Evolutionary conservation across 2,113 vertebrate genomes (phyloP).

Genomic region (Lichenostomus cassidix): DNA sequence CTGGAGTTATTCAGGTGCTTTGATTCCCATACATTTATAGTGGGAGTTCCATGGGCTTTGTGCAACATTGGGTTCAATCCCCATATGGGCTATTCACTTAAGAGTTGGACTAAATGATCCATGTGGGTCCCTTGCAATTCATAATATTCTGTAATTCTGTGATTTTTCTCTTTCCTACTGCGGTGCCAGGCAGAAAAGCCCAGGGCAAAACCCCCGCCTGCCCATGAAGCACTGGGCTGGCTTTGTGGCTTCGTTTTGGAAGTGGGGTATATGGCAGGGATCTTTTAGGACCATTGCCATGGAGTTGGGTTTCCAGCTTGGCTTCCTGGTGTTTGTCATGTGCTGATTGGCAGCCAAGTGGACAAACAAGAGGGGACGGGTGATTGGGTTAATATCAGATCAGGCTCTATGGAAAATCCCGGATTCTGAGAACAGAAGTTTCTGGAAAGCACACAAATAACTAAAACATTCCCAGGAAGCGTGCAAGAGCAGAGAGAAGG

Average conservation of each 20-base stretch:
- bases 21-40: rapidly evolving
- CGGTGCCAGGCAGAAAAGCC: background rate
- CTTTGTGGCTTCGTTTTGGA: background rate
- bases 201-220: background rate
- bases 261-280: background rate
- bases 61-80: background rate
- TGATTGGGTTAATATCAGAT: slow-evolving; percentile 5
- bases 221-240: background rate
- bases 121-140: background rate
- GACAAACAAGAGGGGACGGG: slow-evolving; percentile 6
- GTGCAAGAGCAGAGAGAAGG: background rate
- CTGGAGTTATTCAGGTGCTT: background rate
- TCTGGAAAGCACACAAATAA: slow-evolving; percentile 25
- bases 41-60: background rate
- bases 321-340: background rate
- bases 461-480: slow-evolving; percentile 44
- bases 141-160: background rate
- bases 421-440: slow-evolving; percentile 51
- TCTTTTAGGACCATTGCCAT: background rate
- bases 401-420: slow-evolving; percentile 15
- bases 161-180: background rate
- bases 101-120: background rate
- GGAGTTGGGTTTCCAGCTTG: background rate
- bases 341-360: slow-evolving; percentile 25
- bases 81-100: background rate